Evolutionary conservation across 1,140 invertebrate genomes (phyloP).

Genomic region (Pseudomyrmex concolor): DNA sequence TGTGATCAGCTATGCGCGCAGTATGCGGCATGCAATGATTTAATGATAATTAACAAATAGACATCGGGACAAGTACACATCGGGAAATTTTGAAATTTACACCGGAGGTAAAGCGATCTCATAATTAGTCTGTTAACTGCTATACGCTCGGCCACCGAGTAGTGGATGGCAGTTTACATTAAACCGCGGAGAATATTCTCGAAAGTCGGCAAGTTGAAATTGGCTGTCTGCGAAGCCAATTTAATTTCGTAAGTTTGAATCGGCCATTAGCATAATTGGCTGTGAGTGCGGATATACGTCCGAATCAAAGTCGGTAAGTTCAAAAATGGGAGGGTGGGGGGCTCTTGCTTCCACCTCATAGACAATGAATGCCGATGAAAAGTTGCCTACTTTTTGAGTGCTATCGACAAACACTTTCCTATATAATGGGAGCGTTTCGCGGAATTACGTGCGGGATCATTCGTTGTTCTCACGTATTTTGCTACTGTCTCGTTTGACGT

Average conservation of each 20-base stretch:
- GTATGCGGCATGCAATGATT: constrained; percentile 14
- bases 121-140: constrained; percentile 78
- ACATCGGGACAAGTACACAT: constrained; percentile 23
- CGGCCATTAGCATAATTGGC: constrained; percentile 77
- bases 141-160: constrained; percentile 54
- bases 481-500: constrained; percentile 10
- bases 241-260: constrained; percentile 75
- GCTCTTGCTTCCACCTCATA: constrained; percentile 66
- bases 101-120: constrained; percentile 65
- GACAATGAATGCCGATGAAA: constrained; percentile 51
- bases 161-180: constrained; percentile 71
- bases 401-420: constrained; percentile 15
- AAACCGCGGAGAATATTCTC: constrained; percentile 69
- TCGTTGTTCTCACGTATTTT: constrained; percentile 18
- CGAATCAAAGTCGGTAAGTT: constrained; percentile 37
- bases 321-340: constrained; percentile 54
- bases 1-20: background rate
- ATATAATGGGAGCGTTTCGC: background rate
- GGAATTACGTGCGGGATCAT: background rate
- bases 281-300: constrained; percentile 35
- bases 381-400: constrained; percentile 9
- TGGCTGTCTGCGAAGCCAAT: constrained; percentile 70
- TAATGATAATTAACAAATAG: constrained; percentile 59
- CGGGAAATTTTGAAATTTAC: constrained; percentile 56
- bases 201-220: constrained; percentile 75